Evolutionary conservation across 2,888 invertebrate species (phyloP), one percentile per base, ranked within the genome.

Genomic region (Drosophila incognita): DNA sequence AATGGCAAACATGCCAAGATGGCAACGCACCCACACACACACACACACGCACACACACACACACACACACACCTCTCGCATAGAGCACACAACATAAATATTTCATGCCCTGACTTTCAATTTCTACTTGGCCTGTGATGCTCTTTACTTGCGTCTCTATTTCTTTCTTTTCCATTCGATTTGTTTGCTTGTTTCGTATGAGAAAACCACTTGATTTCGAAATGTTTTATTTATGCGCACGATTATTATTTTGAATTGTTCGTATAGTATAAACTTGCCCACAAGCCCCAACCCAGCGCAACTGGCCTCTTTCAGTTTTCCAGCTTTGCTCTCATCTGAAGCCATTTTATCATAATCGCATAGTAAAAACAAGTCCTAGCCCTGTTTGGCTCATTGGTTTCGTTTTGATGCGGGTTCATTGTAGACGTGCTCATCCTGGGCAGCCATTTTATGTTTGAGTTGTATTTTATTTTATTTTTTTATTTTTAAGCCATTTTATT

Each of bases 41-140:
- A 72, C 72, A 83, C 76, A 75, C 42, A 42, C 42, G 11, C 21
- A 54, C 64, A 33, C 49, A 60, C n/a, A 51, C 64, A 33, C 49
- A 60, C n/a, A 51, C 13, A 53, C 5, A n/a, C 4, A 27, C 27
- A 49, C 24, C 7, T 33, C 11, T 21, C 7, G 13, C 24, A 52
- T 27, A 35, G 29, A n/a, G 48, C 40, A 65, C 52, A 76, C 69
- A 24, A 84, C 82, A 84, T 84, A 84, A 87, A 84, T 84, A 84
- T 84, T 84, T 87, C 84, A 84, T 87, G 84, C 83, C 87, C 76
- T 84, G 84, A 84, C 84, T 84, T 84, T 84, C 87, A 87, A 84
- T 84, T 84, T 84, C 87, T 79, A 62, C 69, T 74, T 72, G 76
- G 61, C 29, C 62, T 35, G 54, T 27, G 33, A 33, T 35, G n/a